Base-by-base conservation (phyloP, 2,797 vertebrate species). In the Pipistrellus kuhlii region DNA sequence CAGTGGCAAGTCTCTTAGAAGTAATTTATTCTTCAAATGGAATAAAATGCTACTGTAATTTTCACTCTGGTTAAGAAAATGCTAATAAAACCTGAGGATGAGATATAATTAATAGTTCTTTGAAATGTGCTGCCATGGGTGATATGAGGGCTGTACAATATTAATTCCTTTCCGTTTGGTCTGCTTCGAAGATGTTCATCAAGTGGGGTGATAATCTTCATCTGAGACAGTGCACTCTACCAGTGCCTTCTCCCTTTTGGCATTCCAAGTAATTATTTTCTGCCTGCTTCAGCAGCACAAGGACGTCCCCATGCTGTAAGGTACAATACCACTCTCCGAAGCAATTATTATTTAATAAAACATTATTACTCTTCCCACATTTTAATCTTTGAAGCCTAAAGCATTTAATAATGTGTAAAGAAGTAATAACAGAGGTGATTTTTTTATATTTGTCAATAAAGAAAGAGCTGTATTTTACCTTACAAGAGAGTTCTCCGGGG, bases 201-300 rank as follows among this genome's bases (percentile, higher is more conserved):
- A 14, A 99, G 97, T 53, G 98, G 98, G 93, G 98, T 98, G 97
- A 99, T 98, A 97, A 99, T 98, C 97, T 98, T 99, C 97, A 99
- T 97, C n/a, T 96, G 97, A 91, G 98, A 98, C 73, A 97, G 94
- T 98, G 98, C 94, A 99, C 98, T 93, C 96, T 88, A 85, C 98
- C 98, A 75, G 66, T 98, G 72, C 93, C 87, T 13, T 98, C 98
- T 97, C 98, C 98, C 75, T 98, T 98, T 90, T 99, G 98, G 95
- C 99, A 99, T 95, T 99, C 97, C 87, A 98, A 98, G 18, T 97
- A 98, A 93, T 98, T 98, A 93, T 96, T 97, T 96, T 98, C 98
- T 13, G 97, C 97, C 85, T 99, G 98, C 35, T 98, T 98, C 23
- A 98, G 91, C 90, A 99, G 98, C 95, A 99, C 96, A 53, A 99